A percentile compares a stretch with the other conserved stretches of the same genome.
Evolutionary conservation across 2,888 invertebrate genomes (phyloP).

Genomic region (Fragum whitleyi): DNA sequence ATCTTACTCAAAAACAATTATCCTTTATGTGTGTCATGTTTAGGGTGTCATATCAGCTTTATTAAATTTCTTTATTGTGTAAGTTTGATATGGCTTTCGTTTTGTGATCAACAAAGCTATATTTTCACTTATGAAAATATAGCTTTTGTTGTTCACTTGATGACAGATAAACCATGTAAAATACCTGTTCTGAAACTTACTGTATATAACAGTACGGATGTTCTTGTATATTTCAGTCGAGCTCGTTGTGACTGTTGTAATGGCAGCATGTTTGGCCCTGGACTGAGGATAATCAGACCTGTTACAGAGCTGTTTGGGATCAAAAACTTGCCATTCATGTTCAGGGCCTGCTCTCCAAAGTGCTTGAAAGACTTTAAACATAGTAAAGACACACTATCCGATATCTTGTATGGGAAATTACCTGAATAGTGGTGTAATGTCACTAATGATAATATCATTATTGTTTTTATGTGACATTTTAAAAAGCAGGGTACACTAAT

Average conservation of each 20-base stretch:
- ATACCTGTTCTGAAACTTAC: no score
- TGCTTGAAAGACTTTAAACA: conserved; percentile 78
- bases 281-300: conserved; percentile 82
- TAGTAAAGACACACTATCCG: conserved; percentile 71
- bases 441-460: no score
- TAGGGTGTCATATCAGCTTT: no score
- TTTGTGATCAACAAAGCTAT: no score
- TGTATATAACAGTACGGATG: no score
- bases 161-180: no score
- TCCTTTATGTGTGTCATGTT: no score
- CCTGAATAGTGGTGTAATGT: neutral
- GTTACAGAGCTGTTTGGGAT: conserved; percentile 82
- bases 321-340: conserved; percentile 82
- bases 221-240: conserved; percentile 59
- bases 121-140: no score
- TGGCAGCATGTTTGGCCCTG: conserved; percentile 81
- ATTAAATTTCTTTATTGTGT: no score
- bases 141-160: no score
- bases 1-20: no score
- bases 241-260: conserved; percentile 82
- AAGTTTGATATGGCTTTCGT: no score
- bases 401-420: conserved; percentile 72
- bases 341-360: conserved; percentile 80
- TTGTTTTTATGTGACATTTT: neutral
- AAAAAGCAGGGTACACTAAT: neutral